phyloP scores from a whole-genome alignment of 2,888 invertebrate species.

The Xanthia icteritia region DNA sequence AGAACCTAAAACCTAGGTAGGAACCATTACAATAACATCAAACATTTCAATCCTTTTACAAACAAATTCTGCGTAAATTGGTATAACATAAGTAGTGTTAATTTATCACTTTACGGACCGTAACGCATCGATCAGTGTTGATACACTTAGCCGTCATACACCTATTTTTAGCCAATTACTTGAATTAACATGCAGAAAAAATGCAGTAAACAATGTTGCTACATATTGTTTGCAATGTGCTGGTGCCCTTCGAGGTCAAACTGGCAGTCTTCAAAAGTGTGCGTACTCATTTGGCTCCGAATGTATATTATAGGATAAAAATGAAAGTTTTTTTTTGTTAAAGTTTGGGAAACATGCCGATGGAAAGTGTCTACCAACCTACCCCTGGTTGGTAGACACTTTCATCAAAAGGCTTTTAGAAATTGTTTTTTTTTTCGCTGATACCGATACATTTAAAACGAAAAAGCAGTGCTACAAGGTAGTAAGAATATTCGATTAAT shows the following conservation, averaged over 20 bases:
- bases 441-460: too few relatives aligned
- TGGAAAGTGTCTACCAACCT: neutral
- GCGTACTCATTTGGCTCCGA: neutral
- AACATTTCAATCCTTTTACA: neutral
- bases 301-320: neutral
- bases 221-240: conserved; percentile 28
- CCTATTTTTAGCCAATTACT: conserved; percentile 56
- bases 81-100: conserved; percentile 35
- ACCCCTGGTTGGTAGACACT: too few relatives aligned
- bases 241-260: neutral
- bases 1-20: too few relatives aligned
- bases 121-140: conserved; percentile 54
- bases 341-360: neutral
- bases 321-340: neutral
- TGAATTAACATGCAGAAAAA: conserved; percentile 53
- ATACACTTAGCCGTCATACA: conserved; percentile 37
- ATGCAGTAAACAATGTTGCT: conserved; percentile 37
- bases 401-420: too few relatives aligned
- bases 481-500: neutral
- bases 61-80: conserved; percentile 33
- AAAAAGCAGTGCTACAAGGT: neutral
- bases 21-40: too few relatives aligned
- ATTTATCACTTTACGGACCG: conserved; percentile 35
- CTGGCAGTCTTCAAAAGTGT: neutral
- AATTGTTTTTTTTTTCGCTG: neutral